These are phyloP conservation scores for Myxocyprinus asiaticus DNA, from an alignment of 2,113 vertebrate genomes.

Conservation along the genomic window DNA sequence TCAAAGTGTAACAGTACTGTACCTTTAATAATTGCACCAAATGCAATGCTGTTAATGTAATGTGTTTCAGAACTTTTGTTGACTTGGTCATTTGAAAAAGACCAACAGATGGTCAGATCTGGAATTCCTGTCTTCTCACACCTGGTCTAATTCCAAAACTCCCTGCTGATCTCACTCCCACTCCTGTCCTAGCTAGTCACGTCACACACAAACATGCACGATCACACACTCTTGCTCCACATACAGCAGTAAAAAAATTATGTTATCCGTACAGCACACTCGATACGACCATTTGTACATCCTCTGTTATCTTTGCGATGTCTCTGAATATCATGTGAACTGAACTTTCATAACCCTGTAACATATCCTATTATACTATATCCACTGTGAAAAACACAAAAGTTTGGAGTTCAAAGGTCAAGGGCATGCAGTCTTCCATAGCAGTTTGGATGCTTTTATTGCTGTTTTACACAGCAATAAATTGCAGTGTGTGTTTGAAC, in stretches of 20 bases:
- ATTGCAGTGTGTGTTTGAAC: not conserved
- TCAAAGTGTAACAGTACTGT: too few relatives aligned
- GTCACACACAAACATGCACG: constrained; percentile 16
- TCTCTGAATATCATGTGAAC: not conserved
- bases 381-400: too few relatives aligned
- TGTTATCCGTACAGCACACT: not conserved
- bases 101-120: constrained; percentile 55
- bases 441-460: too few relatives aligned
- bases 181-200: constrained; percentile 33
- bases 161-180: constrained; percentile 46
- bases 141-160: constrained; percentile 47
- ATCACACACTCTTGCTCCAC: constrained; percentile 14
- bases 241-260: constrained; percentile 2
- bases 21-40: not conserved
- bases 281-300: not conserved
- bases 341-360: not conserved
- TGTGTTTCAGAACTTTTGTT: not conserved
- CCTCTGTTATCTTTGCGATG: too few relatives aligned
- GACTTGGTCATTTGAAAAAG: constrained; percentile 30
- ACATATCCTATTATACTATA: not conserved
- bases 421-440: not conserved
- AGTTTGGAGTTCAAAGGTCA: not conserved
- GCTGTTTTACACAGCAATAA: too few relatives aligned
- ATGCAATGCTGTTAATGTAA: not conserved
- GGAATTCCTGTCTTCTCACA: constrained; percentile 50